Percentiles rank a stretch among this genome's conserved stretches.
phyloP scores from a whole-genome alignment of 2,797 vertebrate species.

The Tokudaia muenninki region DNA sequence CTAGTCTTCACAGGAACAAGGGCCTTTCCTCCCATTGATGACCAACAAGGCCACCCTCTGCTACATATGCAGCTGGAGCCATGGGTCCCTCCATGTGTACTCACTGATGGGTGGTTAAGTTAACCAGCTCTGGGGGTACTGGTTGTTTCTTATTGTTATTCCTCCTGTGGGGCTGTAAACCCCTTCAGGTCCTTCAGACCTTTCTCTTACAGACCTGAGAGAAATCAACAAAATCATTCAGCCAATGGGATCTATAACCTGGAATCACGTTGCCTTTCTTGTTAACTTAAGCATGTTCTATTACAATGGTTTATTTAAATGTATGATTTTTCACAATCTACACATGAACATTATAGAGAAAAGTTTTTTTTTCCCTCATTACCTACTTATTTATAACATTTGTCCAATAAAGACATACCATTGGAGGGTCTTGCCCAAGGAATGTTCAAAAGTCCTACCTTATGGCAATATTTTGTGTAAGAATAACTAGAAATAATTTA shows the following conservation, averaged over 20 bases:
- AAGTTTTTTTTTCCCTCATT: not conserved
- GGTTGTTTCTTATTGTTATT: too few species aligned
- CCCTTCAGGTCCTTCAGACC: too few species aligned
- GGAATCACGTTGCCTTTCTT: not conserved
- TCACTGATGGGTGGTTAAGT: too few species aligned
- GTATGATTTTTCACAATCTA: not conserved
- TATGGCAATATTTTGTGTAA: not conserved
- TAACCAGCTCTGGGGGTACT: too few species aligned
- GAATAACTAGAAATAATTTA: not conserved
- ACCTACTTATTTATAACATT: not conserved
- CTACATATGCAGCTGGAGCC: too few species aligned
- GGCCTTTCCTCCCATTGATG: too few species aligned
- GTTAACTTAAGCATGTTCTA: not conserved
- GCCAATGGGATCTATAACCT: not conserved
- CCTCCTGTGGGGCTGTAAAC: too few species aligned
- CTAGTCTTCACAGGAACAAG: too few species aligned
- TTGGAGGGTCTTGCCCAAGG: not conserved
- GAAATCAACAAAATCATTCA: not conserved
- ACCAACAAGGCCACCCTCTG: too few species aligned
- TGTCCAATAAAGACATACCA: not conserved
- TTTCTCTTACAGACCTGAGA: not conserved
- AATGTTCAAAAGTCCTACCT: not conserved
- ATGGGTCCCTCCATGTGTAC: too few species aligned
- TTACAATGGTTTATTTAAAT: not conserved
- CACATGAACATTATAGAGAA: not conserved